A percentile compares a stretch with the other conserved stretches of the same genome.
Evolutionary conservation across 2,113 vertebrate species (phyloP).

Genomic region (Propithecus coquereli): DNA sequence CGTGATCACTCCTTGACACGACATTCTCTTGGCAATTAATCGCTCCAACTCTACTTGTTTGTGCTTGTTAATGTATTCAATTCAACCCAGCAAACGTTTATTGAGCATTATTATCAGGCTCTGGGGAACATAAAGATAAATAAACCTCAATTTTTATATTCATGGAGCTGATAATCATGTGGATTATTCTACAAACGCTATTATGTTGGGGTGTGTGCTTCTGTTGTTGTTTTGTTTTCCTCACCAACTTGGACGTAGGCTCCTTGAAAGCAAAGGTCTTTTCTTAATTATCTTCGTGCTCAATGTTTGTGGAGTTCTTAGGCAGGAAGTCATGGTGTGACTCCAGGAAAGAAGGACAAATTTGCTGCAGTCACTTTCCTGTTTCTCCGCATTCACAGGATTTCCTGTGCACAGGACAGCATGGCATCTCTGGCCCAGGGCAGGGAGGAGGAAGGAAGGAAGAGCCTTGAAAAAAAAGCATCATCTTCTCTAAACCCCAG

Average conservation of each 20-base stretch:
- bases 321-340: background rate
- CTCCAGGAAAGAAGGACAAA: background rate
- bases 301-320: background rate
- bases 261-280: constrained; percentile 17
- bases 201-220: background rate
- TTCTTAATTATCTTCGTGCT: constrained; percentile 15
- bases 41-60: constrained; percentile 46
- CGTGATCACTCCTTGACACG: background rate
- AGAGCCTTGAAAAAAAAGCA: background rate
- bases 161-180: constrained; percentile 20
- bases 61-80: constrained; percentile 46
- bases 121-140: constrained; percentile 38
- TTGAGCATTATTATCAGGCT: constrained; percentile 55
- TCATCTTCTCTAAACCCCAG: background rate
- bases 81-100: constrained; percentile 62
- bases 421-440: rapidly evolving
- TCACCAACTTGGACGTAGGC: background rate
- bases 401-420: background rate
- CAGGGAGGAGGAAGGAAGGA: background rate
- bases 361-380: background rate
- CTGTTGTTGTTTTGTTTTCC: background rate
- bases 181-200: constrained; percentile 43
- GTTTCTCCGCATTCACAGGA: background rate
- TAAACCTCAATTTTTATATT: constrained; percentile 58
- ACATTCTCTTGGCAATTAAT: constrained; percentile 40